Conservation (phyloP, 2,113 vertebrate genomes). For the Peucedramus taeniatus region DNA sequence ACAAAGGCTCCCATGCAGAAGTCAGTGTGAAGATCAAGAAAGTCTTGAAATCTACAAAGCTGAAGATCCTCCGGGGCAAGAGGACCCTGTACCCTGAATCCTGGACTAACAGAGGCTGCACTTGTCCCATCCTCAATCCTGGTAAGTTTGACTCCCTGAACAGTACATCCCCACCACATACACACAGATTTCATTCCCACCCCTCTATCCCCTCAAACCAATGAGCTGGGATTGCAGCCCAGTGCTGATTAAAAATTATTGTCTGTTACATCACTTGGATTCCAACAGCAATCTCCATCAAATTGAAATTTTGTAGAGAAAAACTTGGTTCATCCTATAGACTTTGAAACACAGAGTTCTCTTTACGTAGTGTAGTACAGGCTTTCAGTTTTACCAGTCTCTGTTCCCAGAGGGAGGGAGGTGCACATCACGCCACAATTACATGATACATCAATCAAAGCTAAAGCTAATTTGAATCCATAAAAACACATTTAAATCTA, state of each 20-base stretch:
- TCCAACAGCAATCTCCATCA: neutral
- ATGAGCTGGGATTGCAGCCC: neutral
- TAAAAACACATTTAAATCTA: neutral
- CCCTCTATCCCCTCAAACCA: neutral
- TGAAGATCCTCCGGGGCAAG: slow-evolving; percentile 85
- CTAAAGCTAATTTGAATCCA: neutral
- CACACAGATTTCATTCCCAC: neutral
- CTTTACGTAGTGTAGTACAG: neutral
- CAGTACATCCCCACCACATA: neutral
- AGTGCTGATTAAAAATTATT: neutral
- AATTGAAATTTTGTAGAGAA: neutral
- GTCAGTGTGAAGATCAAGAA: slow-evolving; percentile 96
- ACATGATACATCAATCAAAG: neutral
- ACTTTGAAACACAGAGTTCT: neutral
- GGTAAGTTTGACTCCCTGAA: slow-evolving; percentile 71
- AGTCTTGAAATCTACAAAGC: slow-evolving; percentile 87
- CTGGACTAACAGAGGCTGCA: slow-evolving; percentile 95
- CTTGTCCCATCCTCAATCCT: slow-evolving; percentile 95
- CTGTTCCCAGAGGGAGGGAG: neutral
- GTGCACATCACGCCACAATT: neutral
- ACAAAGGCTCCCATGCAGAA: slow-evolving; percentile 96
- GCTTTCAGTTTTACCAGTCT: neutral
- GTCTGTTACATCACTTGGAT: neutral
- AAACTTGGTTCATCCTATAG: neutral
- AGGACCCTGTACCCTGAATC: slow-evolving; percentile 92